Evolutionary conservation across 2,113 vertebrate species (phyloP).

Genomic region (Dicerorhinus sumatrensis): DNA sequence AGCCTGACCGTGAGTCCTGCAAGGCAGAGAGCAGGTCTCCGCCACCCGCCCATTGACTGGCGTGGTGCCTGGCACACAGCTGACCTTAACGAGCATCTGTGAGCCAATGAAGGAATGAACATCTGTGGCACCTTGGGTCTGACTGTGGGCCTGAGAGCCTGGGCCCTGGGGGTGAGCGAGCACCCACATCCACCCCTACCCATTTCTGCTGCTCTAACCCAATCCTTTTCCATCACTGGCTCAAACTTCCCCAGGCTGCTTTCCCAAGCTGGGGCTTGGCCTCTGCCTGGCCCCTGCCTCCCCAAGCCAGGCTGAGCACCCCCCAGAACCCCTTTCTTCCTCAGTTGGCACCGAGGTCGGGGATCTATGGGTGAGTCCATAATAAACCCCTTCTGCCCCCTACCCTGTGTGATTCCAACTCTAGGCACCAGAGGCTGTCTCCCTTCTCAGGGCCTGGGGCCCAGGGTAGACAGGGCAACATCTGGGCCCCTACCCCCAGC

Average conservation of each 20-base stretch:
- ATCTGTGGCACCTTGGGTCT: neutral
- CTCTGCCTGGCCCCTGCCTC: neutral
- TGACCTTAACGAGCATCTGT: neutral
- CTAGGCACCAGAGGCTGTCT: neutral
- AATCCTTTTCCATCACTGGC: neutral
- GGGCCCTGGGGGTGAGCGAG: neutral
- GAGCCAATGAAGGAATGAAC: neutral
- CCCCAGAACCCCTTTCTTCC: neutral
- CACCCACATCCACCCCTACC: neutral
- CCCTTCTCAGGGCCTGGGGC: neutral
- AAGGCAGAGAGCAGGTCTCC: neutral
- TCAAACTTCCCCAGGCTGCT: neutral
- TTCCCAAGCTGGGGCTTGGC: neutral
- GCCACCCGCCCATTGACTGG: neutral
- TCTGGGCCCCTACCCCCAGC: neutral
- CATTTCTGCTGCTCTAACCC: neutral
- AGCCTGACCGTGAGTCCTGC: neutral
- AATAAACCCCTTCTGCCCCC: neutral
- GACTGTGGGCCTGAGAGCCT: neutral
- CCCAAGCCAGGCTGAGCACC: neutral
- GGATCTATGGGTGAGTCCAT: neutral
- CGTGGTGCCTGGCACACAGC: neutral
- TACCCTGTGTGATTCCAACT: neutral
- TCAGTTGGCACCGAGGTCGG: neutral
- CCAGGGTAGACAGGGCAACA: neutral